Evolutionary conservation across 2,113 vertebrate species (phyloP).

Genomic region (Carassius auratus): DNA sequence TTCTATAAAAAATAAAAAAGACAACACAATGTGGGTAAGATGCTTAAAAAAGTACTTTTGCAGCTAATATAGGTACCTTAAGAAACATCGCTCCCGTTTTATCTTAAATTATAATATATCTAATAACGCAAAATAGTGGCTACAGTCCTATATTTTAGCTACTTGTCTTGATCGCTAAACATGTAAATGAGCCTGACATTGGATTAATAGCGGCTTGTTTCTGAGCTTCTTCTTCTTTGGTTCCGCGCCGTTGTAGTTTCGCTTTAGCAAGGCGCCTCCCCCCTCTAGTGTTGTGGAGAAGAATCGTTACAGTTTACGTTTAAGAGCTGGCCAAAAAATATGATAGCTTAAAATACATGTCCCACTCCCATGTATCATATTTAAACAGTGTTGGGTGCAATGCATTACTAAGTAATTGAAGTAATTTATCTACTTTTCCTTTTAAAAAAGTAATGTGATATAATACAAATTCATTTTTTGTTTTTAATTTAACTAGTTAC

Average conservation of each 20-base stretch:
- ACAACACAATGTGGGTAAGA: not conserved
- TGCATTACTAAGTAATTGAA: too few relatives aligned
- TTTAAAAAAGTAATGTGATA: too few relatives aligned
- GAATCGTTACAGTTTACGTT: too few relatives aligned
- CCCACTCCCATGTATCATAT: not conserved
- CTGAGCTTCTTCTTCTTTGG: not conserved
- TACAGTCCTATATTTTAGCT: not conserved
- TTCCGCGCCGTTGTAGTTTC: not conserved
- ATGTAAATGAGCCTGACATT: not conserved
- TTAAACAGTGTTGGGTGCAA: too few relatives aligned
- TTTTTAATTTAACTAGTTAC: too few relatives aligned
- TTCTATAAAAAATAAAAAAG: not conserved
- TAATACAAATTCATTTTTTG: too few relatives aligned
- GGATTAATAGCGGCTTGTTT: not conserved
- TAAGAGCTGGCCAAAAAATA: not conserved
- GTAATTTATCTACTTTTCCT: too few relatives aligned
- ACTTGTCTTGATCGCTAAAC: too few relatives aligned
- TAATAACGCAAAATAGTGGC: not conserved
- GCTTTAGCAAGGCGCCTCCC: not conserved
- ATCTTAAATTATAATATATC: not conserved
- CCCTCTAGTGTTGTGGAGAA: slow-evolving; percentile 1
- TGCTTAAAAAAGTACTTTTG: not conserved
- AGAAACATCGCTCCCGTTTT: not conserved
- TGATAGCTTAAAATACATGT: not conserved
- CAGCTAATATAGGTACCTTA: not conserved